phyloP scores from a whole-genome alignment of 2,888 invertebrate genomes.

The Octonoba sinensis region DNA sequence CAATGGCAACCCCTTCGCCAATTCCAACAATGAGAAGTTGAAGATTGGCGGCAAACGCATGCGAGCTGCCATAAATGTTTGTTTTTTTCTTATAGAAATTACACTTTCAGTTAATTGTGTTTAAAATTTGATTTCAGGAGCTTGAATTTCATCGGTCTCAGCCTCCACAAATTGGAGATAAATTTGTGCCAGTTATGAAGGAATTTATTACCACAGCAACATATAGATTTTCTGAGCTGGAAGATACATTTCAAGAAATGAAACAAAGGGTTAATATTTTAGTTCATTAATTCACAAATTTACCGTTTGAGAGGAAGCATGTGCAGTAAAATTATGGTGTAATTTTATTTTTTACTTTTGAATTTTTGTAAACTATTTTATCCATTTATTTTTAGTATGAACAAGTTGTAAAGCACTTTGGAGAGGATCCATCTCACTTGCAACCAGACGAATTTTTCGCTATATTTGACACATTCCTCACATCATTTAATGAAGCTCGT shows the following conservation, averaged over 20 bases:
- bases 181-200: constrained; percentile 92
- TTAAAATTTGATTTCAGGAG: constrained; percentile 74
- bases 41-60: too few species aligned
- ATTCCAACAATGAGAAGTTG: constrained; percentile 7
- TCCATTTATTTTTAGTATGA: constrained; percentile 78
- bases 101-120: too few species aligned
- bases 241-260: constrained; percentile 95
- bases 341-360: neutral
- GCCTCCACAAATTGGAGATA: constrained; percentile 77
- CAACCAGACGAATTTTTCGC: constrained; percentile 96
- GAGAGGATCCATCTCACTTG: constrained; percentile 82
- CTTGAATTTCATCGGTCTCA: constrained; percentile 89
- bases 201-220: constrained; percentile 94
- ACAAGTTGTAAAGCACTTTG: constrained; percentile 87
- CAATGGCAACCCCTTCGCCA: too few species aligned
- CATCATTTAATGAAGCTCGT: constrained; percentile 84
- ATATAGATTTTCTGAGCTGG: constrained; percentile 90
- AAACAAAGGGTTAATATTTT: constrained; percentile 78
- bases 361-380: neutral
- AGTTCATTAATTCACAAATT: neutral
- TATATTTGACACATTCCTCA: constrained; percentile 88
- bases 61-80: too few species aligned
- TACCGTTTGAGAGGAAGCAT: neutral
- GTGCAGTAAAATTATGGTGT: neutral
- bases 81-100: too few species aligned